Conservation (phyloP, 2,113 vertebrate species). For the Dunckerocampus dactyliophorus region DNA sequence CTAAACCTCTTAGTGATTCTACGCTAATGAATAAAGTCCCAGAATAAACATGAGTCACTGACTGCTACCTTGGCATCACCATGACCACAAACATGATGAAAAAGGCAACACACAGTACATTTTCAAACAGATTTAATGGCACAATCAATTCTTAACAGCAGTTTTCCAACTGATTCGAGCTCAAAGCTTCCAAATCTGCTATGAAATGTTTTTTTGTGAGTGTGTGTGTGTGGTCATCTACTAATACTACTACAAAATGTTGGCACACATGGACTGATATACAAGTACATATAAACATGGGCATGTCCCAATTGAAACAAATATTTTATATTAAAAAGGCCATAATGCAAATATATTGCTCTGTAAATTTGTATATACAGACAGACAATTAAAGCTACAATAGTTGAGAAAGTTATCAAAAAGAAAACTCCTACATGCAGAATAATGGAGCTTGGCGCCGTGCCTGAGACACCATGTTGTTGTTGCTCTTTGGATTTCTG, state of each 20-base stretch:
- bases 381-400: conserved; percentile 11
- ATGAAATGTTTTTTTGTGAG: background rate
- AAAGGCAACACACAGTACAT: conserved; percentile 4
- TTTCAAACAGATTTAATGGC: conserved; percentile 51
- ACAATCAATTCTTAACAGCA: conserved; percentile 39
- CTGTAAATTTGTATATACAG: conserved; percentile 19
- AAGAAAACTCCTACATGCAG: background rate
- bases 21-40: conserved; percentile 41
- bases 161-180: conserved; percentile 11
- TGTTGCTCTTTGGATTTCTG: conserved; percentile 5
- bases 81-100: conserved; percentile 27
- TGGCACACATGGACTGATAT: conserved; percentile 5
- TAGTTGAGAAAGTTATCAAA: background rate
- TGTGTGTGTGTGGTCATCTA: background rate
- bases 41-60: conserved; percentile 44
- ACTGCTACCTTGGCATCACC: conserved; percentile 34
- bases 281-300: conserved; percentile 22
- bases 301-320: conserved; percentile 10
- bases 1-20: conserved; percentile 49
- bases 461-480: background rate
- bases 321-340: conserved; percentile 8
- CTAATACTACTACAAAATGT: background rate
- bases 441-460: conserved; percentile 4
- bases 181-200: background rate
- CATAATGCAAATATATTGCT: conserved; percentile 8